phyloP scores from a whole-genome alignment of 1,140 invertebrate genomes.

The Hyles euphorbiae region DNA sequence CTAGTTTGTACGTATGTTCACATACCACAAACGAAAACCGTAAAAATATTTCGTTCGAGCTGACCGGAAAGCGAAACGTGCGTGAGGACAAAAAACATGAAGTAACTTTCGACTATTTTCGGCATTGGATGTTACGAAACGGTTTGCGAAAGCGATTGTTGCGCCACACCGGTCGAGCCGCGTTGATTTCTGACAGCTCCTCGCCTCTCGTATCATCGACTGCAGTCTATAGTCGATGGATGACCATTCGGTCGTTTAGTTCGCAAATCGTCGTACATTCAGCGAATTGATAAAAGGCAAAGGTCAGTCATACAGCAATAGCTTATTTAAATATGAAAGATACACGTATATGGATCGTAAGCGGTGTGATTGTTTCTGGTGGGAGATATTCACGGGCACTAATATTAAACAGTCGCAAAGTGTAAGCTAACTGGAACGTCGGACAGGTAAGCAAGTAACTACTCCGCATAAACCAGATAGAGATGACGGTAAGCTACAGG shows the following conservation, averaged over 20 bases:
- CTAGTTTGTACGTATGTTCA: too few relatives aligned
- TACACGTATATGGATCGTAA: too few relatives aligned
- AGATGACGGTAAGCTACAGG: constrained; percentile 57
- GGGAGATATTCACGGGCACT: constrained; percentile 7
- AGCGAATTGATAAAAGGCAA: too few relatives aligned
- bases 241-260: too few relatives aligned
- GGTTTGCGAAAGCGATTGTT: constrained; percentile 57
- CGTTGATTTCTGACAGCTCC: constrained; percentile 6
- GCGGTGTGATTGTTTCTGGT: too few relatives aligned
- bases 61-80: constrained; percentile 20
- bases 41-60: constrained; percentile 16
- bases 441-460: constrained; percentile 46
- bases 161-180: constrained; percentile 27
- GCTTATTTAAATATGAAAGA: too few relatives aligned
- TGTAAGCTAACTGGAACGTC: constrained; percentile 44
- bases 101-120: constrained; percentile 60
- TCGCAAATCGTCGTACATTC: too few relatives aligned
- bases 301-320: too few relatives aligned
- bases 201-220: too few relatives aligned
- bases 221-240: too few relatives aligned
- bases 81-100: constrained; percentile 36
- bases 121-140: constrained; percentile 48
- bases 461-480: constrained; percentile 53
- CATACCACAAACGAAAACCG: constrained; percentile 1
- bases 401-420: constrained; percentile 26